These are phyloP conservation scores for Sphaerophoria taeniata DNA, from an alignment of 2,888 invertebrate species.

Conservation along the genomic window DNA sequence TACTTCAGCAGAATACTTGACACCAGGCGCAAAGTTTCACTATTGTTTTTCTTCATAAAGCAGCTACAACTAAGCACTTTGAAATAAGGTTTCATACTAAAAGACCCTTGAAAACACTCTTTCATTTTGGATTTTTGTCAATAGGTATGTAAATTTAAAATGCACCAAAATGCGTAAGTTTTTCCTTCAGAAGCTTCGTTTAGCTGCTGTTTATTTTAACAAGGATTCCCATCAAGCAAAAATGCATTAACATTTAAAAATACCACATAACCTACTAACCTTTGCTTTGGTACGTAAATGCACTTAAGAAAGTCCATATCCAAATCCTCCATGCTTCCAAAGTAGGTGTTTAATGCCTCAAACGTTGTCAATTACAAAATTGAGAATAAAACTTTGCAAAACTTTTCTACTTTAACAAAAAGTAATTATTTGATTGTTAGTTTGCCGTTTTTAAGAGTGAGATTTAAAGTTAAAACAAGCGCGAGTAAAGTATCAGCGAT, in stretches of 20 bases:
- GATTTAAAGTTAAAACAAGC: constrained; percentile 52
- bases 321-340: constrained; percentile 59
- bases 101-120: too few species aligned
- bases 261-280: constrained; percentile 28
- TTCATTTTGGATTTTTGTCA: too few species aligned
- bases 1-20: too few species aligned
- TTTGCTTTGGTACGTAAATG: constrained; percentile 63
- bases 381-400: constrained; percentile 30
- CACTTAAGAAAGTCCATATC: constrained; percentile 75
- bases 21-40: too few species aligned
- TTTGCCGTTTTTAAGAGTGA: constrained; percentile 1
- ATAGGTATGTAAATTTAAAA: too few species aligned
- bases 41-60: too few species aligned
- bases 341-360: background rate
- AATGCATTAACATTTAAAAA: background rate
- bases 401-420: constrained; percentile 37
- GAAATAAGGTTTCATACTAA: too few species aligned
- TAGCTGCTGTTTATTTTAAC: background rate
- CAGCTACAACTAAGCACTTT: too few species aligned
- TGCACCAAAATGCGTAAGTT: too few species aligned
- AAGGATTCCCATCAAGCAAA: background rate
- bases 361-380: constrained; percentile 1
- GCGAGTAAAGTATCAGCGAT: constrained; percentile 55
- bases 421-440: constrained; percentile 3
- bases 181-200: too few species aligned